Evolutionary conservation across 2,113 vertebrate species (phyloP).

Genomic region (Dascyllus trimaculatus): DNA sequence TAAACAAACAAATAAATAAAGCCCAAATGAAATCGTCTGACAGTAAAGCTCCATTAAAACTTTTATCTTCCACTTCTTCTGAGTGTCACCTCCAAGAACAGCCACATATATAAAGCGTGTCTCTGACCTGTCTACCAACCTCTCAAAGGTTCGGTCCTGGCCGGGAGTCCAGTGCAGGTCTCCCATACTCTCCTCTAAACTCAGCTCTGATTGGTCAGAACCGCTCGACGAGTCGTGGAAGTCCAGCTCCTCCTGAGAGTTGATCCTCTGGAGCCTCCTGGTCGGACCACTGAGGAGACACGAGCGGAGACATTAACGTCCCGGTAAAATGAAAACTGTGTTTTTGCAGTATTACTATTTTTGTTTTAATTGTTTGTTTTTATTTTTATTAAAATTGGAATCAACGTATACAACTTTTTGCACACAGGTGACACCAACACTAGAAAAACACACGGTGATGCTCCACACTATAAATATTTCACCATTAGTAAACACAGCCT

Average conservation of each 20-base stretch:
- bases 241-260: conserved; percentile 86
- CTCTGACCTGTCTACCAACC: conserved; percentile 43
- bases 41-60: not conserved
- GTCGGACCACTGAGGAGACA: conserved; percentile 53
- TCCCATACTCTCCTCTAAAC: conserved; percentile 58
- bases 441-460: too few relatives aligned
- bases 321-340: too few relatives aligned
- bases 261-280: conserved; percentile 79
- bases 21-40: too few relatives aligned
- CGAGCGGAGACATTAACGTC: not conserved
- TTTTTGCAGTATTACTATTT: too few relatives aligned
- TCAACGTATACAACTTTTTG: too few relatives aligned
- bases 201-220: conserved; percentile 80
- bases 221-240: conserved; percentile 69
- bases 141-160: conserved; percentile 24
- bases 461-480: too few relatives aligned
- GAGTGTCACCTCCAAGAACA: not conserved
- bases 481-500: too few relatives aligned
- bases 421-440: too few relatives aligned
- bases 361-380: too few relatives aligned
- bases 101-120: too few relatives aligned
- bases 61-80: not conserved
- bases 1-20: too few relatives aligned
- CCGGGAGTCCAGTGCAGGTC: conserved; percentile 36
- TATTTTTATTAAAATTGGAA: too few relatives aligned